A percentile compares a stretch with the other conserved stretches of the same genome.
Evolutionary conservation across 2,797 vertebrate species (phyloP).

Genomic region (Enteromius unitaeniatus): DNA sequence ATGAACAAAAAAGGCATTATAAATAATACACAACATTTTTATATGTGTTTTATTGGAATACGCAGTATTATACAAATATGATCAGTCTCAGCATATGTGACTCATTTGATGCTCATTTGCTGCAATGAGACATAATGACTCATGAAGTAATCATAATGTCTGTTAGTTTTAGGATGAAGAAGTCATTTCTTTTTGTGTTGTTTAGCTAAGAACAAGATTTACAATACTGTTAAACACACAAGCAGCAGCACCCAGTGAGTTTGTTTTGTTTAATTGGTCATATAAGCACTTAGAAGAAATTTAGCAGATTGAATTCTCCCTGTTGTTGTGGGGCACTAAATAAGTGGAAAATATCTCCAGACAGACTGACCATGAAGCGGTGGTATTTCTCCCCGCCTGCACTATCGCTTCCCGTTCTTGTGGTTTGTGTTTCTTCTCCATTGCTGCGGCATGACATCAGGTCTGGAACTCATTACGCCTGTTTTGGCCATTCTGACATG

Average conservation of each 20-base stretch:
- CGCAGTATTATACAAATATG: neutral
- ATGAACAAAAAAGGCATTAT: neutral
- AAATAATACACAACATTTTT: neutral
- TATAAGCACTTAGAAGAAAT: neutral
- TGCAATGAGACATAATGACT: neutral
- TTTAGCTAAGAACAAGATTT: neutral
- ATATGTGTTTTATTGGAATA: neutral
- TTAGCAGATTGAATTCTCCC: constrained; percentile 49
- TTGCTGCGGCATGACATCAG: constrained; percentile 80
- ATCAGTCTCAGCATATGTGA: neutral
- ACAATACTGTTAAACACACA: neutral
- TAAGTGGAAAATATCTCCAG: constrained; percentile 70
- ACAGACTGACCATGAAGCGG: constrained; percentile 69
- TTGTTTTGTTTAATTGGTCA: constrained; percentile 23
- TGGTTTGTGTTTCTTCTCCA: constrained; percentile 62
- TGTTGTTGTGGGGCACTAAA: constrained; percentile 61
- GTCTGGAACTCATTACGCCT: constrained; percentile 81
- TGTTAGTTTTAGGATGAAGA: neutral
- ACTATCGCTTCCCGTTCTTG: constrained; percentile 65
- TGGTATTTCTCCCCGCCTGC: constrained; percentile 66
- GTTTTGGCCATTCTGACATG: constrained; percentile 69
- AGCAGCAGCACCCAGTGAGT: neutral
- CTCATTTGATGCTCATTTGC: neutral
- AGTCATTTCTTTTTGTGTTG: neutral
- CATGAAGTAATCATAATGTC: neutral